Conservation (phyloP, 1,140 invertebrate species). For the Pentalonia nigronervosa region DNA sequence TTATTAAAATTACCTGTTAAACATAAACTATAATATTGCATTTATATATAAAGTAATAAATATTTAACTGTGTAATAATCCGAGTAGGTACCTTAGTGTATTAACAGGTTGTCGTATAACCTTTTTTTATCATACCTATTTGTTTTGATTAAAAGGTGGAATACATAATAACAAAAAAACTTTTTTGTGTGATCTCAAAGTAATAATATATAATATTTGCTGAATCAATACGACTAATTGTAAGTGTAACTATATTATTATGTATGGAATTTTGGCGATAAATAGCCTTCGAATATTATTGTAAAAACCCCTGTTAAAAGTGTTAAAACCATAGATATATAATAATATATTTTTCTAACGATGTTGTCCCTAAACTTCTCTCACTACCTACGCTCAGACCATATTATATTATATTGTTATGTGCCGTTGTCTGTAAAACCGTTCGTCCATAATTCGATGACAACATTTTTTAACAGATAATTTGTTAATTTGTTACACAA, state of each 20-base stretch:
- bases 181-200: neutral
- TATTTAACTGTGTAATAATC: neutral
- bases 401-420: neutral
- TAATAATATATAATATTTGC: neutral
- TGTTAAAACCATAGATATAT: neutral
- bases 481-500: conserved; percentile 34
- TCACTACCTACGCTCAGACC: neutral
- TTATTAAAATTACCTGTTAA: neutral
- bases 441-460: neutral
- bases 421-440: neutral
- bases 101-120: neutral
- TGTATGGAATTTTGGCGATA: neutral
- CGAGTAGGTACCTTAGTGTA: neutral
- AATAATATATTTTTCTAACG: neutral
- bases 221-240: neutral
- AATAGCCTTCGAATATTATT: neutral
- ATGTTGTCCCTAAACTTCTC: neutral
- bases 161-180: neutral
- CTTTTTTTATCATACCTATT: neutral
- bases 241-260: neutral
- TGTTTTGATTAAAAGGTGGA: neutral
- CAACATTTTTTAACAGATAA: neutral
- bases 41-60: neutral
- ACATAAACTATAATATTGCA: neutral
- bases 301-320: too few species aligned